phyloP scores from a whole-genome alignment of 2,113 vertebrate species.

The Lutjanus erythropterus region DNA sequence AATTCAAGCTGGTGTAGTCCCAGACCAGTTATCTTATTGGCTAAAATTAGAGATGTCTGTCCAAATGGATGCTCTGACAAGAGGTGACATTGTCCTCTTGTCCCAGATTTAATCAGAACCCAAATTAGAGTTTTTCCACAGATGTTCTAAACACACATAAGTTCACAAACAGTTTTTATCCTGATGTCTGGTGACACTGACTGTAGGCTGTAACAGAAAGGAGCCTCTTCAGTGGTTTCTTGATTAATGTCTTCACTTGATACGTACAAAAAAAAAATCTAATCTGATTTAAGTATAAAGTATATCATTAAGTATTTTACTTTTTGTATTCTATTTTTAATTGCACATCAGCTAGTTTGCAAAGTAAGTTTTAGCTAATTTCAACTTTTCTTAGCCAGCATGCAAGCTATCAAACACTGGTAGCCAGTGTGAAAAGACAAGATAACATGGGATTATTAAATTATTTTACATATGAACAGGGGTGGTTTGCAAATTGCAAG shows the following conservation, averaged over 20 bases:
- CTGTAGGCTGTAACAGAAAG: neutral
- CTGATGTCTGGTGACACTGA: neutral
- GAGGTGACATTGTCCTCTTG: slow-evolving; percentile 33
- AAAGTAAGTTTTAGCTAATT: no score
- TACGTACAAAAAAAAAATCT: no score
- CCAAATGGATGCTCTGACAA: slow-evolving; percentile 4
- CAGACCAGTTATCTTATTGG: slow-evolving; percentile 4
- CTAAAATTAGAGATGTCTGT: slow-evolving; percentile 36
- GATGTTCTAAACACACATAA: slow-evolving; percentile 1
- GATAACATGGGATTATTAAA: neutral
- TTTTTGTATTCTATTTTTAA: no score
- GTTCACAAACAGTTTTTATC: neutral
- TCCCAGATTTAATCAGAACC: slow-evolving; percentile 33
- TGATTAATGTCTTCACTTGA: neutral
- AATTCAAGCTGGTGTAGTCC: neutral
- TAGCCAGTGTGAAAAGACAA: neutral
- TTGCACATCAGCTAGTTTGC: no score
- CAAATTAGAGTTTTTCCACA: slow-evolving; percentile 4
- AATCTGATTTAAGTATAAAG: no score
- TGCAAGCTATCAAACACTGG: neutral
- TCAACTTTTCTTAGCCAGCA: neutral
- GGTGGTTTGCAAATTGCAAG: no score
- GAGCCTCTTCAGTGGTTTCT: neutral
- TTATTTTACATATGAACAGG: neutral
- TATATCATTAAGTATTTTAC: no score